Evolutionary conservation across 2,888 invertebrate genomes (phyloP), one percentile per base, ranked within the genome.

Genomic region (Notodonta ziczac): DNA sequence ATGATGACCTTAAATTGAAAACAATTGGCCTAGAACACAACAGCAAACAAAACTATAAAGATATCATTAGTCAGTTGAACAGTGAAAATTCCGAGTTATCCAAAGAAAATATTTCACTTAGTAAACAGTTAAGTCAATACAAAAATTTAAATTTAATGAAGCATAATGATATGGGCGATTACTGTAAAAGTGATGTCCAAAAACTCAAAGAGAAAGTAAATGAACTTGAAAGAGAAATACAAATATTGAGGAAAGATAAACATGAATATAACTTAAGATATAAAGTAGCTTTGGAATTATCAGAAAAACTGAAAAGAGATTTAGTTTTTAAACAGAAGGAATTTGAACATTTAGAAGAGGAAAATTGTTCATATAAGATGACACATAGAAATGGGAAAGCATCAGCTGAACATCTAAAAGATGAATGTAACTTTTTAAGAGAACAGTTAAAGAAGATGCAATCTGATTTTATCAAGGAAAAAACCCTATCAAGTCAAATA

Each of bases 361-460:
- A 94, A 84, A 94, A 93, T 76, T 82, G 80, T 74, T 91, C 92
- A 57, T 93, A 89, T 69, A 93, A 91, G 83, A 88, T 90, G 86
- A 89, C 89, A 14, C 85, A 86, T 67, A 81, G 87, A 79, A 90
- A 86, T 75, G 91, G 89, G 8, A 91, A 87, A 79, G 93, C 91
- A 61, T 93, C 92, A 63, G 80, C 84, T 62, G 90, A 91, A 56
- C 89, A 89, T 66, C 77, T 93, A 50, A 89, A 78, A 81, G 91
- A 92, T 57, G 93, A 94, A 76, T 93, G 92, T 75, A 81, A 85
- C 58, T 88, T 87, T 76, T 81, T 94, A 66, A 88, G 84, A 65
- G 92, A 94, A 63, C 90, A 94, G 81, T 85, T 94, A 54, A 91
- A 91, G 76, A 87, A 81, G 74, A 84, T 91, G 81, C 93, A 94